Conservation (phyloP, 92 coral and sea anemone species). For the Epizoanthus illoricatus region DNA sequence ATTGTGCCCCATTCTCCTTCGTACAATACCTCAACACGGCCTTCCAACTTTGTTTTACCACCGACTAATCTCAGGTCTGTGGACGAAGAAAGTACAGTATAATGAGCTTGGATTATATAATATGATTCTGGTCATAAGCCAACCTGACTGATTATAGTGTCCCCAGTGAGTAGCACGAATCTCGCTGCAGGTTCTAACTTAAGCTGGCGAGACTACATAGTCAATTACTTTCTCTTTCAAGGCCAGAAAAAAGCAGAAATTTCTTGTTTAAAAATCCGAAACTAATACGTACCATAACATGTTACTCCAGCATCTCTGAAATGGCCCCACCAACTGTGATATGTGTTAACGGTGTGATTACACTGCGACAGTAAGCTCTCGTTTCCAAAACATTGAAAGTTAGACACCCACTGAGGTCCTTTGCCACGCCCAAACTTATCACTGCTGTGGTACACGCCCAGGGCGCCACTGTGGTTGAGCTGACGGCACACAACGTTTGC, state of each 20-base stretch:
- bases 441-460: constrained; percentile 13
- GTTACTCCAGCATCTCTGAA: constrained; percentile 13
- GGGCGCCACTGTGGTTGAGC: constrained; percentile 20
- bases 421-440: constrained; percentile 18
- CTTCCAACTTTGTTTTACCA: constrained; percentile 36
- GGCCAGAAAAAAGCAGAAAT: neutral
- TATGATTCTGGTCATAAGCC: too few relatives aligned
- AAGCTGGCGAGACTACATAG: too few relatives aligned
- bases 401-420: constrained; percentile 35
- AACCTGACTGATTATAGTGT: too few relatives aligned
- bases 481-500: constrained; percentile 34
- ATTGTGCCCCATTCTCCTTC: constrained; percentile 41
- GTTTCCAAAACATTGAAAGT: constrained; percentile 25
- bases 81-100: too few relatives aligned
- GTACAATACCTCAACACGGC: constrained; percentile 19
- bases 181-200: too few relatives aligned
- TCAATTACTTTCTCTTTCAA: neutral
- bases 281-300: constrained; percentile 23
- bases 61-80: constrained; percentile 28
- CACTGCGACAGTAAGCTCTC: constrained; percentile 27
- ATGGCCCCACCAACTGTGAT: constrained; percentile 17
- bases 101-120: too few relatives aligned
- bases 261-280: neutral
- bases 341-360: constrained; percentile 19
- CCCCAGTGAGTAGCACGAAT: too few relatives aligned